Conservation (phyloP, 2,888 invertebrate species). For the Synanthedon vespiformis region DNA sequence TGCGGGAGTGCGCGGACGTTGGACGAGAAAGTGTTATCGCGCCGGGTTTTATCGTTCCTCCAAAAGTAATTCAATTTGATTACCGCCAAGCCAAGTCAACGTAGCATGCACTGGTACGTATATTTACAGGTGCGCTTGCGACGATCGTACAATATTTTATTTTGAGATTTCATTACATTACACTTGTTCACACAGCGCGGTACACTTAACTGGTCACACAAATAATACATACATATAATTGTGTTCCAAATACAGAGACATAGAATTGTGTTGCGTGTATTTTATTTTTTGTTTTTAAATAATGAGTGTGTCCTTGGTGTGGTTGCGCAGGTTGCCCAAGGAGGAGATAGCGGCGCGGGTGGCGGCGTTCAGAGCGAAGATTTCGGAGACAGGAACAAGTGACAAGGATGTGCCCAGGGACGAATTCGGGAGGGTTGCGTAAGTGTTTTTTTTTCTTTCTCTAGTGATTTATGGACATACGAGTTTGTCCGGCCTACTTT, state of each 20-base stretch:
- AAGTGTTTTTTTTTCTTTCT: conserved; percentile 22
- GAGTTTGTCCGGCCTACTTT: neutral
- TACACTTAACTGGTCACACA: neutral
- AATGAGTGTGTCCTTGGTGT: conserved; percentile 61
- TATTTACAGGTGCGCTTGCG: conserved; percentile 19
- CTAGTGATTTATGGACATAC: neutral
- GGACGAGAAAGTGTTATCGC: conserved; percentile 44
- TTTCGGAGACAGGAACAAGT: conserved; percentile 75
- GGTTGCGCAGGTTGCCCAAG: conserved; percentile 79
- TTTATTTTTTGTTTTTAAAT: conserved; percentile 12
- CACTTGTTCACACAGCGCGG: conserved; percentile 23
- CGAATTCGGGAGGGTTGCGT: conserved; percentile 86
- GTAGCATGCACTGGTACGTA: conserved; percentile 63
- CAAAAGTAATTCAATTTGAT: conserved; percentile 54
- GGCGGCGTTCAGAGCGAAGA: conserved; percentile 86
- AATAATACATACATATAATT: neutral
- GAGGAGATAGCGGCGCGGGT: conserved; percentile 91
- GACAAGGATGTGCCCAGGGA: conserved; percentile 75
- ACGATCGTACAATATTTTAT: conserved; percentile 18
- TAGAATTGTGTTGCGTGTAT: conserved; percentile 8
- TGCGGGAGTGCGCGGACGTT: conserved; percentile 18
- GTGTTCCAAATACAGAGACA: conserved; percentile 6
- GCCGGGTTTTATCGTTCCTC: conserved; percentile 46
- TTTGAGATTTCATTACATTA: conserved; percentile 38
- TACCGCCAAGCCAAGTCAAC: conserved; percentile 35